These are phyloP conservation scores for Chrysemys picta DNA, from an alignment of 2,113 vertebrate species.

Conservation along the genomic window DNA sequence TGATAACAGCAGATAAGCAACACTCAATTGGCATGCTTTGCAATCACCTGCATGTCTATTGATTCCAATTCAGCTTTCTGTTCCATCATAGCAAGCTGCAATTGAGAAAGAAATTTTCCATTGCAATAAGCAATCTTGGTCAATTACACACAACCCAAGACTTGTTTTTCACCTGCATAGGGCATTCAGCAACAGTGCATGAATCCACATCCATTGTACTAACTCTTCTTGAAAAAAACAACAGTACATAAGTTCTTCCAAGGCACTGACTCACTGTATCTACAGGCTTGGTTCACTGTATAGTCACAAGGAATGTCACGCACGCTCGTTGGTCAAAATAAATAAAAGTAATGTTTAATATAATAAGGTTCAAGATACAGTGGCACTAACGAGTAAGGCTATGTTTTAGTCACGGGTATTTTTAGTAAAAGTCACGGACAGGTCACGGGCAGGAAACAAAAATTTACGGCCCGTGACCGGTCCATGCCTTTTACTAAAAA, in stretches of 20 bases:
- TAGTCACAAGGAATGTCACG: not conserved
- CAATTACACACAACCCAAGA: not conserved
- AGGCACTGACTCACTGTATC: not conserved
- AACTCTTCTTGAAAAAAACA: not conserved
- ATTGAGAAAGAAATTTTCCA: not conserved
- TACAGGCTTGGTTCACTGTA: not conserved
- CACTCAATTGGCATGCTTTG: not conserved
- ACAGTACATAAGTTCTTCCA: not conserved
- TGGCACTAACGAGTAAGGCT: not conserved
- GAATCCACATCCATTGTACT: not conserved
- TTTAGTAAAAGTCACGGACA: no score
- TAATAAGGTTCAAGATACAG: fast-evolving
- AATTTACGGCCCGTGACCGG: no score
- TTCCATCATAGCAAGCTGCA: not conserved
- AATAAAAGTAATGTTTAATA: not conserved
- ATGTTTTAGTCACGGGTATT: no score
- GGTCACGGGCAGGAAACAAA: no score
- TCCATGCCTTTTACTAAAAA: no score
- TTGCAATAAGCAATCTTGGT: not conserved
- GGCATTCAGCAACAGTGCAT: not conserved
- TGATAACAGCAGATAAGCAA: fast-evolving
- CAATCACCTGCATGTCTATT: not conserved
- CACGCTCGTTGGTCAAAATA: not conserved
- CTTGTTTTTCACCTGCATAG: not conserved
- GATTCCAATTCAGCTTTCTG: not conserved